phyloP scores from a whole-genome alignment of 1,140 invertebrate species.

The Ceratitis capitata region DNA sequence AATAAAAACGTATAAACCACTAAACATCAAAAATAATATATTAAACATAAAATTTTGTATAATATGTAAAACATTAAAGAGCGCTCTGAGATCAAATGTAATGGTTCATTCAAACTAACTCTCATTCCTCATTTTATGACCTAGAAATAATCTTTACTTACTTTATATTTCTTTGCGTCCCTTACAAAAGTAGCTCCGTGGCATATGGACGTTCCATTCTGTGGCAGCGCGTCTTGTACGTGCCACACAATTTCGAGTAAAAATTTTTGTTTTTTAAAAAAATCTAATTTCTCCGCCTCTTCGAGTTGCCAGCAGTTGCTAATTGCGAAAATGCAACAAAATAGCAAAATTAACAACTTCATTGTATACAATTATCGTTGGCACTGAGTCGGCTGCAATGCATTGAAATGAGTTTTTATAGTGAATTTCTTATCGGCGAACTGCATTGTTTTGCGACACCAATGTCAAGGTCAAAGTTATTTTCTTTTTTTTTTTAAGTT shows the following conservation, averaged over 20 bases:
- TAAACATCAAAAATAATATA: too few relatives aligned
- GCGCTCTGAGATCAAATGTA: neutral
- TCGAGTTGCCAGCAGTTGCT: neutral
- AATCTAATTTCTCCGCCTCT: neutral
- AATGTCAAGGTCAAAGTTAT: neutral
- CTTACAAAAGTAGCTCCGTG: neutral
- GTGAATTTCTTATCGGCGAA: neutral
- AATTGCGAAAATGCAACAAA: neutral
- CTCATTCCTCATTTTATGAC: neutral
- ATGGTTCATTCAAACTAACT: neutral
- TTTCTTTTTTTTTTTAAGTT: neutral
- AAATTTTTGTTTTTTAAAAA: neutral
- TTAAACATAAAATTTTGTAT: too few relatives aligned
- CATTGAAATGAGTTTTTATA: neutral
- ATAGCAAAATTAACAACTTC: neutral
- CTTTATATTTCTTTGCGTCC: neutral
- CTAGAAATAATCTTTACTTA: too few relatives aligned
- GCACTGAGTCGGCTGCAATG: neutral
- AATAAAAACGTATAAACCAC: too few relatives aligned
- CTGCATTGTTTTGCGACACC: neutral
- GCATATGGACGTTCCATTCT: neutral
- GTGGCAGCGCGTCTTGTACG: neutral
- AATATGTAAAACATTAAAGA: neutral
- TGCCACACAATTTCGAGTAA: neutral
- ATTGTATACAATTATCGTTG: neutral